These are phyloP conservation scores for Agrochola litura DNA, from an alignment of 2,888 invertebrate species.

Conservation along the genomic window DNA sequence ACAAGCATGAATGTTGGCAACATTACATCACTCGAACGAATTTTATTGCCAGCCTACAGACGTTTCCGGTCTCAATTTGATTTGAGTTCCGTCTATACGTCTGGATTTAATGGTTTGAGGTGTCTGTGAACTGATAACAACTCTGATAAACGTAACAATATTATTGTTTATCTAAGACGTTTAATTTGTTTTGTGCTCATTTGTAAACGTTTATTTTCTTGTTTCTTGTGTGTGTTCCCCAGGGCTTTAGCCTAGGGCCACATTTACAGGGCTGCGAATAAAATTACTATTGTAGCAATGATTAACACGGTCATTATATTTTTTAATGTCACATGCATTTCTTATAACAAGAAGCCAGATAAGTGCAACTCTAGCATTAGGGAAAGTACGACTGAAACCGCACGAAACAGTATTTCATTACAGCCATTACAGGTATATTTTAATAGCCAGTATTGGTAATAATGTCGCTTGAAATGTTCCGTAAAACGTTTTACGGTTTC, in stretches of 20 bases:
- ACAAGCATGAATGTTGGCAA: conserved; percentile 24
- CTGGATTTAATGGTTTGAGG: conserved; percentile 20
- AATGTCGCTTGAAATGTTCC: conserved; percentile 17
- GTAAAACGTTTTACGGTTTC: conserved; percentile 44
- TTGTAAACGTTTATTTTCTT: conserved; percentile 31
- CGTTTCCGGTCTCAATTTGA: conserved; percentile 44
- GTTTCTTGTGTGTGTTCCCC: background rate
- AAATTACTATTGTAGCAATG: conserved; percentile 16
- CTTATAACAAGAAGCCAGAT: background rate
- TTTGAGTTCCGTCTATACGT: conserved; percentile 27
- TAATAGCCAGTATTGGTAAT: conserved; percentile 19
- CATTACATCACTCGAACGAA: conserved; percentile 51
- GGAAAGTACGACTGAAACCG: conserved; percentile 3
- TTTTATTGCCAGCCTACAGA: conserved; percentile 56
- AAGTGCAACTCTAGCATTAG: conserved; percentile 9
- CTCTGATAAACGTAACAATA: conserved; percentile 32
- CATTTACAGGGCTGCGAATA: conserved; percentile 19
- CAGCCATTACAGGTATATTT: conserved; percentile 24
- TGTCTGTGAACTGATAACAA: conserved; percentile 30
- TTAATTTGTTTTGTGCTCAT: conserved; percentile 27
- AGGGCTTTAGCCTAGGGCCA: conserved; percentile 28
- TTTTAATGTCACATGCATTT: conserved; percentile 24
- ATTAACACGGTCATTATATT: conserved; percentile 16
- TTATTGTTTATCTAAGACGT: conserved; percentile 17
- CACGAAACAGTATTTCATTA: conserved; percentile 8